Conservation (phyloP, 2,797 vertebrate genomes). For the Limnodromus scolopaceus region DNA sequence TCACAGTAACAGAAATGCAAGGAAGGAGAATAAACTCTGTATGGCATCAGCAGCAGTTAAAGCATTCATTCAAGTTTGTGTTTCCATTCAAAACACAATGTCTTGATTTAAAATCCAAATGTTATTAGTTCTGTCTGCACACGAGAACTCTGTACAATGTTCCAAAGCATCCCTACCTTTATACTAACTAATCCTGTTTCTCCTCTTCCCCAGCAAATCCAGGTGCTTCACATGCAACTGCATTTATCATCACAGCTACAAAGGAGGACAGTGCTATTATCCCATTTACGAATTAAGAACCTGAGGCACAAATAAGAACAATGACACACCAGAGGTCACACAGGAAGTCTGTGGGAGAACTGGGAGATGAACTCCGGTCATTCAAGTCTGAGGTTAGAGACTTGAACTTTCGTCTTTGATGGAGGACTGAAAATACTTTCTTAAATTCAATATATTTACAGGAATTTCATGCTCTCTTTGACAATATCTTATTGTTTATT, state of each 20-base stretch:
- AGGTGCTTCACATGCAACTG: background rate
- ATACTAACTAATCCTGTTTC: background rate
- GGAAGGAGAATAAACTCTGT: background rate
- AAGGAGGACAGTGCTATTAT: slow-evolving; percentile 40
- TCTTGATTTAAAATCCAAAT: background rate
- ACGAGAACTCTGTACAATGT: background rate
- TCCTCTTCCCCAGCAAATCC: background rate
- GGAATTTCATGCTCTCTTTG: background rate
- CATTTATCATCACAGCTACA: background rate
- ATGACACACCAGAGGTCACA: background rate
- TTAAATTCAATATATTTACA: background rate
- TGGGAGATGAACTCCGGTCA: background rate
- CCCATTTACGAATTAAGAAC: background rate
- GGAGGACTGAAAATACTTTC: background rate
- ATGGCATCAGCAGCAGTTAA: background rate
- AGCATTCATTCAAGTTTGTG: background rate
- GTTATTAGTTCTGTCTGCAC: background rate
- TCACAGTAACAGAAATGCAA: background rate
- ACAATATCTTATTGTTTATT: background rate
- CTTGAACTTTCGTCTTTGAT: background rate
- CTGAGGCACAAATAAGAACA: background rate
- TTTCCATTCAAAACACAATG: background rate
- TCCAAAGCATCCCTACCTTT: background rate
- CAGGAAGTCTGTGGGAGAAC: slow-evolving; percentile 55
- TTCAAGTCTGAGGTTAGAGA: background rate